phyloP scores from a whole-genome alignment of 2,113 vertebrate genomes.

The Pachycephala philippinensis region DNA sequence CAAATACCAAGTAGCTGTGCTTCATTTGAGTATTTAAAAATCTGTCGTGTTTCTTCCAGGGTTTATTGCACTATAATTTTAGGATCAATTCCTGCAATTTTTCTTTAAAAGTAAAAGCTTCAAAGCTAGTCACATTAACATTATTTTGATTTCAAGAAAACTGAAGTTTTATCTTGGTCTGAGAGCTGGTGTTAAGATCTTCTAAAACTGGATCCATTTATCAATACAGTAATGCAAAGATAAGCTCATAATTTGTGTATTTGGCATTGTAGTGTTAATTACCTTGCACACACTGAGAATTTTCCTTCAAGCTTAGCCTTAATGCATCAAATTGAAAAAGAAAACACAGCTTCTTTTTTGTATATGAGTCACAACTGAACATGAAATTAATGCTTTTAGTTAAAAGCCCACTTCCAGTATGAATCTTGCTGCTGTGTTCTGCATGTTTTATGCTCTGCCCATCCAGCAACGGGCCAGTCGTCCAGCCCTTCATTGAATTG shows the following conservation, averaged over 20 bases:
- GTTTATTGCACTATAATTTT: neutral
- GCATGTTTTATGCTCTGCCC: neutral
- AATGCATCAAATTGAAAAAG: neutral
- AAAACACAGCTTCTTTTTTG: neutral
- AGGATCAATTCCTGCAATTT: neutral
- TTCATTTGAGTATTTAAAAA: neutral
- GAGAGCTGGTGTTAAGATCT: neutral
- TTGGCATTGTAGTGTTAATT: neutral
- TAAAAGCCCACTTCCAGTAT: neutral
- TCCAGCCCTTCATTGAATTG: neutral
- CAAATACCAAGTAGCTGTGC: neutral
- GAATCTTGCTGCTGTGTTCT: neutral
- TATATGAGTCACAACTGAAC: neutral
- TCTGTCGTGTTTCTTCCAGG: neutral
- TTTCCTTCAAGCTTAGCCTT: neutral
- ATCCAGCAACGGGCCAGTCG: neutral
- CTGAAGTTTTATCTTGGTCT: neutral
- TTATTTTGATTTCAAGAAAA: neutral
- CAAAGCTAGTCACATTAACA: neutral
- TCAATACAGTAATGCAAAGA: neutral
- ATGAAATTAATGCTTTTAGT: neutral
- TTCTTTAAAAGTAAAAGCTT: neutral
- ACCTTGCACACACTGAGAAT: neutral
- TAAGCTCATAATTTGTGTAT: neutral
- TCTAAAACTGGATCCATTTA: neutral